Conservation (phyloP, 1,140 invertebrate genomes). For the Zeugodacus cucurbitae region DNA sequence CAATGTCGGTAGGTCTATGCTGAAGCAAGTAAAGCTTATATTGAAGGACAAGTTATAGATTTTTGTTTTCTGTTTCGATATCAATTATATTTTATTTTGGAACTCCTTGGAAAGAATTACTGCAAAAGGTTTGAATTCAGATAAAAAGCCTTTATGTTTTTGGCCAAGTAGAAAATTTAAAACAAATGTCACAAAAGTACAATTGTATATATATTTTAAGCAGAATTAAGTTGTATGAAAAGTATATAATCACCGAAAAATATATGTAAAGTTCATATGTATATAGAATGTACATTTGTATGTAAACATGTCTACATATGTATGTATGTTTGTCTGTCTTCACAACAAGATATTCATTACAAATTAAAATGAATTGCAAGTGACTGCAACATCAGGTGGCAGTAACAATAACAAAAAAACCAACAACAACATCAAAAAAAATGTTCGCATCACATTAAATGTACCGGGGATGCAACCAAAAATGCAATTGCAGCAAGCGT, state of each 20-base stretch:
- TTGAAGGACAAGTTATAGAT: too few species aligned
- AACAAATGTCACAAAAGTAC: too few species aligned
- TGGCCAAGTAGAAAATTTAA: too few species aligned
- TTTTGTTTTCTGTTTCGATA: too few species aligned
- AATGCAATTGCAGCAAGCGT: conserved; percentile 15
- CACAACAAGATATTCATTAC: conserved; percentile 17
- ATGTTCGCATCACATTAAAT: neutral
- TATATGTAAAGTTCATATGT: neutral
- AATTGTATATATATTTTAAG: neutral
- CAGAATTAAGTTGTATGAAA: neutral
- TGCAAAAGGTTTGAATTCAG: too few species aligned
- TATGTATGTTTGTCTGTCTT: neutral
- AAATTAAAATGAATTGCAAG: conserved; percentile 31
- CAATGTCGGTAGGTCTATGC: too few species aligned
- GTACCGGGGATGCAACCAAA: conserved; percentile 14
- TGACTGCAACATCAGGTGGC: conserved; percentile 16
- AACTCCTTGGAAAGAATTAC: too few species aligned
- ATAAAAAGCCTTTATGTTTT: too few species aligned
- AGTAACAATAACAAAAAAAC: neutral
- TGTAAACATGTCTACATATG: neutral
- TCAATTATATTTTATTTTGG: too few species aligned
- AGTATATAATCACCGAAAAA: neutral
- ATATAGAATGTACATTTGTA: neutral
- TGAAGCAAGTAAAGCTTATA: too few species aligned
- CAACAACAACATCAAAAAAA: neutral